These are phyloP conservation scores for Serranus cabrilla DNA, from an alignment of 2,797 vertebrate species.

Conservation along the genomic window DNA sequence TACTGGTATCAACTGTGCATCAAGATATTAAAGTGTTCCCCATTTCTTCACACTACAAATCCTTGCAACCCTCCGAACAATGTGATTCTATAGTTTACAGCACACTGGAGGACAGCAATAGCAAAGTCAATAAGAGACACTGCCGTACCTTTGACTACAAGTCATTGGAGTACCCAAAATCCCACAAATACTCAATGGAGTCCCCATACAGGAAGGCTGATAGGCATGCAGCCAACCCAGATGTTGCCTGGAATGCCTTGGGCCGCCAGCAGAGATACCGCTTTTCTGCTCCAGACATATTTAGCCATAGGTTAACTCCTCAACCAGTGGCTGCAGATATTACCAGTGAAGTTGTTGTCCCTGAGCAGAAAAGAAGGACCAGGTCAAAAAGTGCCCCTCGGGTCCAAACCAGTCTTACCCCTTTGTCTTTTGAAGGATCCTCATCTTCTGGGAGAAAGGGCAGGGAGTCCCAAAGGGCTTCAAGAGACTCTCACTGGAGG, in stretches of 20 bases:
- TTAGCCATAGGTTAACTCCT: slow-evolving; percentile 81
- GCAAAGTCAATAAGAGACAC: slow-evolving; percentile 92
- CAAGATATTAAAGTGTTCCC: slow-evolving; percentile 92
- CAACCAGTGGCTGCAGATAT: slow-evolving; percentile 81
- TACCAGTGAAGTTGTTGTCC: slow-evolving; percentile 74
- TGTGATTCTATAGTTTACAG: slow-evolving; percentile 90
- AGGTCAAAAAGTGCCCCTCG: slow-evolving; percentile 95
- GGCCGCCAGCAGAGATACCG: slow-evolving; percentile 86
- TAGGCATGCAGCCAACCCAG: slow-evolving; percentile 83
- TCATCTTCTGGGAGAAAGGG: slow-evolving; percentile 87
- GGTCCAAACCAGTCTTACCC: slow-evolving; percentile 87
- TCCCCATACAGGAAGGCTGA: slow-evolving; percentile 83
- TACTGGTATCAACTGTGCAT: slow-evolving; percentile 95
- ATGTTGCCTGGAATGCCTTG: slow-evolving; percentile 83
- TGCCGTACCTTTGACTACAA: slow-evolving; percentile 92
- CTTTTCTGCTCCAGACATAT: slow-evolving; percentile 87
- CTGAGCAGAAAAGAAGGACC: slow-evolving; percentile 89
- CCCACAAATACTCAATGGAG: slow-evolving; percentile 85
- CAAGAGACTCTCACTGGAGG: slow-evolving; percentile 84
- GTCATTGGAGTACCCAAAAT: slow-evolving; percentile 88
- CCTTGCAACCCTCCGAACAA: slow-evolving; percentile 86
- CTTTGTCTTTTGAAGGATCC: slow-evolving; percentile 85
- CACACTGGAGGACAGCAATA: slow-evolving; percentile 85
- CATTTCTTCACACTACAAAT: slow-evolving; percentile 82
- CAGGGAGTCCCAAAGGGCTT: slow-evolving; percentile 86